Percentiles rank a stretch among this genome's conserved stretches.
Conservation (phyloP, 2,888 invertebrate genomes). For the Tupiocoris notatus region DNA sequence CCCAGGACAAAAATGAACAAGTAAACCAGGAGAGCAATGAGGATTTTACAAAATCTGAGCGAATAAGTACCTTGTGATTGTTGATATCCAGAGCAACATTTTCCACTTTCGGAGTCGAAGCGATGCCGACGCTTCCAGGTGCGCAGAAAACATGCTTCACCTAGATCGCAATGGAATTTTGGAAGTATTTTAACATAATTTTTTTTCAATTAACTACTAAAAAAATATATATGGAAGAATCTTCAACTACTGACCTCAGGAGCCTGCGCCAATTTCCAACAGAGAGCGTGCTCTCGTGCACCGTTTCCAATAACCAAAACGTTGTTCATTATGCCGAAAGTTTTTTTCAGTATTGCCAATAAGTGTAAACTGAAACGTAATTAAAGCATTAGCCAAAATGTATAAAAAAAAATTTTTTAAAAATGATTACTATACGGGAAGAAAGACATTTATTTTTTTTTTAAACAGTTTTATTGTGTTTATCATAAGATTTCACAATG, state of each 20-base stretch:
- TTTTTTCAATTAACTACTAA: too few species aligned
- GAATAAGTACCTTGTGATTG: slow-evolving; percentile 62
- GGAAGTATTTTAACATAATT: too few species aligned
- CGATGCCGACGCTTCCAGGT: slow-evolving; percentile 89
- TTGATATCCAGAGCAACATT: slow-evolving; percentile 65
- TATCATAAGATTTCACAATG: too few species aligned
- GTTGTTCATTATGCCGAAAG: slow-evolving; percentile 53
- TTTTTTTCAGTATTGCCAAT: too few species aligned
- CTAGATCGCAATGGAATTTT: slow-evolving; percentile 44
- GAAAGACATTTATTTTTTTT: too few species aligned
- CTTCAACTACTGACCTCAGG: slow-evolving; percentile 53
- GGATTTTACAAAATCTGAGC: neutral
- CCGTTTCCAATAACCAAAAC: slow-evolving; percentile 87
- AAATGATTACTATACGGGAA: too few species aligned
- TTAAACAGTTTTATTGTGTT: too few species aligned
- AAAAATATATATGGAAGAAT: neutral
- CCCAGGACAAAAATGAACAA: too few species aligned
- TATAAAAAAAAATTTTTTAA: too few species aligned
- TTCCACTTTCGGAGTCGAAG: slow-evolving; percentile 66
- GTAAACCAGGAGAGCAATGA: too few species aligned
- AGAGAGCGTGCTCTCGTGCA: slow-evolving; percentile 92
- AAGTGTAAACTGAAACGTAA: too few species aligned
- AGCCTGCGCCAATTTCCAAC: slow-evolving; percentile 89
- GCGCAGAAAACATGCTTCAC: slow-evolving; percentile 71
- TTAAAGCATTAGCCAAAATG: too few species aligned